Percentiles rank a stretch among this genome's conserved stretches.
Conservation (phyloP, 2,888 invertebrate species). For the Morpho deidamia region DNA sequence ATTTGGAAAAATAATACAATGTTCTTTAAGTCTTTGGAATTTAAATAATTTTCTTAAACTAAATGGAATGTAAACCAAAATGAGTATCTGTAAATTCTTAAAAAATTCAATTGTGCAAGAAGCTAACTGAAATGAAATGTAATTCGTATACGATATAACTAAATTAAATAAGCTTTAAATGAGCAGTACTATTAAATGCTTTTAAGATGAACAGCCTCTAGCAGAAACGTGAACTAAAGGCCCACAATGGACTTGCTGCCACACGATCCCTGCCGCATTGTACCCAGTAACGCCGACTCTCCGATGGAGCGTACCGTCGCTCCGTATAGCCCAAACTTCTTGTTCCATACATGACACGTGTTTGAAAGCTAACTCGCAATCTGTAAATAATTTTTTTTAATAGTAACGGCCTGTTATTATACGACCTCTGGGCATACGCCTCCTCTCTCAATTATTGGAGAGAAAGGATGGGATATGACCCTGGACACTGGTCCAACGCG, state of each 20-base stretch:
- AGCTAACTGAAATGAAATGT: background rate
- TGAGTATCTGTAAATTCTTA: too few relatives aligned
- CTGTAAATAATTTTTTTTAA: too few relatives aligned
- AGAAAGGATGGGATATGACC: too few relatives aligned
- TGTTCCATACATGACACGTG: slow-evolving; percentile 83
- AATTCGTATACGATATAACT: background rate
- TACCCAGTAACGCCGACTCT: slow-evolving; percentile 85
- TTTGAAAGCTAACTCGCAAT: slow-evolving; percentile 78
- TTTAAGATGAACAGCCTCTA: slow-evolving; percentile 39
- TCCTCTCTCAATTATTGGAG: too few relatives aligned
- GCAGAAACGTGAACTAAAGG: slow-evolving; percentile 60
- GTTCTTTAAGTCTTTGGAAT: background rate
- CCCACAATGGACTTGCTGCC: slow-evolving; percentile 83
- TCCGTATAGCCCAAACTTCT: slow-evolving; percentile 88
- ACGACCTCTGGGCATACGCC: background rate
- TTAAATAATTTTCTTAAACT: background rate
- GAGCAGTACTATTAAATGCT: background rate
- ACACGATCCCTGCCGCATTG: slow-evolving; percentile 86
- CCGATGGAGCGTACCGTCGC: slow-evolving; percentile 83
- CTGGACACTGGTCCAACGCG: too few relatives aligned
- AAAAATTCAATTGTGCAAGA: background rate
- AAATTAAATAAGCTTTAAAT: background rate
- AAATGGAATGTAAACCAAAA: background rate
- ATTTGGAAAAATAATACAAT: background rate
- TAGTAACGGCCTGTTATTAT: too few relatives aligned